Percentiles rank a stretch among this genome's conserved stretches.
phyloP scores from a whole-genome alignment of 1,140 invertebrate genomes.

The Dufourea novaeangliae region DNA sequence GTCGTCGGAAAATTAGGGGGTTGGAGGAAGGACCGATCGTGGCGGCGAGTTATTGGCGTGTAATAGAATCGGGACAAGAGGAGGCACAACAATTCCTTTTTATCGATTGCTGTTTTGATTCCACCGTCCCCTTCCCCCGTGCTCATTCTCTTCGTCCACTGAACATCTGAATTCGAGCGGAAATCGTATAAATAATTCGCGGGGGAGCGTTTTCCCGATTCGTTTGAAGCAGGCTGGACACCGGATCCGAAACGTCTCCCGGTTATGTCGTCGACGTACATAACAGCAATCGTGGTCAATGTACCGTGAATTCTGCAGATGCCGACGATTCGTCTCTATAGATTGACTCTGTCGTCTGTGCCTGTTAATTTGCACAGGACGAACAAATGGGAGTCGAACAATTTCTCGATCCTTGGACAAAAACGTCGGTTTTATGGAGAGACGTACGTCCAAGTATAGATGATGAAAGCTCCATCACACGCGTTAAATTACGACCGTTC shows the following conservation, averaged over 20 bases:
- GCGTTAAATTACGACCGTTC: not conserved
- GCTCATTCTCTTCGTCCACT: not conserved
- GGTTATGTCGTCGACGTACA: conserved; percentile 7
- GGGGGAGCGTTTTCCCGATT: conserved; percentile 23
- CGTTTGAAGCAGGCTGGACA: conserved; percentile 28
- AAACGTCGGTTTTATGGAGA: conserved; percentile 6
- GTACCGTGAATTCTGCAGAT: conserved; percentile 49
- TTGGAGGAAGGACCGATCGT: conserved; percentile 16
- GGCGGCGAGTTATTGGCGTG: conserved; percentile 40
- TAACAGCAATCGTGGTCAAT: conserved; percentile 38
- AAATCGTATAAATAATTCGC: conserved; percentile 63
- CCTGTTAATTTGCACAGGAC: conserved; percentile 26
- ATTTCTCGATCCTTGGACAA: conserved; percentile 35
- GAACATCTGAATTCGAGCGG: conserved; percentile 34
- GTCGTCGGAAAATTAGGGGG: conserved; percentile 42
- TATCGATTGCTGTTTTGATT: conserved; percentile 44
- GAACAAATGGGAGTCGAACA: not conserved
- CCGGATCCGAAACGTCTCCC: conserved; percentile 20
- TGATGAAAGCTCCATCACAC: not conserved
- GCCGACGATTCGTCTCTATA: conserved; percentile 27
- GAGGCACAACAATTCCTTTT: conserved; percentile 25
- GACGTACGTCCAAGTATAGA: not conserved
- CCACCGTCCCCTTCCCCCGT: not conserved
- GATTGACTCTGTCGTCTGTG: conserved; percentile 1
- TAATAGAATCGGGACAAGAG: conserved; percentile 45